These are phyloP conservation scores for Ophion costatus DNA, from an alignment of 2,888 invertebrate genomes.

Conservation along the genomic window DNA sequence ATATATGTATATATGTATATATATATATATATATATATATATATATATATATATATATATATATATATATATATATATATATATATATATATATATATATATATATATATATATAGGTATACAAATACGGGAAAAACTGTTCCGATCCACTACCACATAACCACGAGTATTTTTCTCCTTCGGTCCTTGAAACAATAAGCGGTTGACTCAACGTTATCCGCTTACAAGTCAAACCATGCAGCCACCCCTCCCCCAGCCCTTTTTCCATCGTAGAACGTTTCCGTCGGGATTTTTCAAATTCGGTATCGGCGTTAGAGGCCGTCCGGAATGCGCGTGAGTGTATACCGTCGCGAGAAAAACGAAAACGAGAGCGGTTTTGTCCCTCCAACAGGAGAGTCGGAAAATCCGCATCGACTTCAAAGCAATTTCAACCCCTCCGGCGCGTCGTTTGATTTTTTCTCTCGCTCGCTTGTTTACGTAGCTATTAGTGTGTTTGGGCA, in stretches of 20 bases:
- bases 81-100: neutral
- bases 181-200: slow-evolving; percentile 80
- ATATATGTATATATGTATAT: too few relatives aligned
- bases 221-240: slow-evolving; percentile 81
- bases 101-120: slow-evolving; percentile 1
- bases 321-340: neutral
- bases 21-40: neutral
- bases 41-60: slow-evolving; percentile 22
- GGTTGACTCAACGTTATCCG: slow-evolving; percentile 83
- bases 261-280: slow-evolving; percentile 19
- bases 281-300: slow-evolving; percentile 74
- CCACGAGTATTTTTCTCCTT: slow-evolving; percentile 50
- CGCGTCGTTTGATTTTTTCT: slow-evolving; percentile 32
- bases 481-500: slow-evolving; percentile 82
- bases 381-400: slow-evolving; percentile 45
- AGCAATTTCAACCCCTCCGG: slow-evolving; percentile 64
- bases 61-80: too few relatives aligned
- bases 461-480: slow-evolving; percentile 78
- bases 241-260: neutral
- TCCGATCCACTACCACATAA: slow-evolving; percentile 71
- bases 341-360: slow-evolving; percentile 20
- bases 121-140: slow-evolving; percentile 68
- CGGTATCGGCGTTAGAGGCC: slow-evolving; percentile 33
- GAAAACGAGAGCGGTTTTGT: slow-evolving; percentile 40
- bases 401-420: slow-evolving; percentile 73